Conservation (phyloP, 2,113 vertebrate genomes). For the Larimichthys crocea region DNA sequence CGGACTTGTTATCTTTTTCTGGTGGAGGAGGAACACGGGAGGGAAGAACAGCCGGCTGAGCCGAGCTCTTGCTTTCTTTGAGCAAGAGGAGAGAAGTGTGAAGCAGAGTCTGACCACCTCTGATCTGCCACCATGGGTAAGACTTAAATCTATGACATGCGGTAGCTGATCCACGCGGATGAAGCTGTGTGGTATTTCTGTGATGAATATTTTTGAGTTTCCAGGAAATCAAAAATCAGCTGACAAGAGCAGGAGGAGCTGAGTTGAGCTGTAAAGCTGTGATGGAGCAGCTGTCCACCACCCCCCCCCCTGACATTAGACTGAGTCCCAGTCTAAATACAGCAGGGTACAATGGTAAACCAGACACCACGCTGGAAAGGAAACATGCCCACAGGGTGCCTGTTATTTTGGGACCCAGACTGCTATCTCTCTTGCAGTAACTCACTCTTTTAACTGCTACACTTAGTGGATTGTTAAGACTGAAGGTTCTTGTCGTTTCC, state of each 20-base stretch:
- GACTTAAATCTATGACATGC: slow-evolving; percentile 37
- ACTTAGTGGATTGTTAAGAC: slow-evolving; percentile 10
- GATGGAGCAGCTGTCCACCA: slow-evolving; percentile 75
- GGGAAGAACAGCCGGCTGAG: slow-evolving; percentile 84
- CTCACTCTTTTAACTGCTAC: slow-evolving; percentile 46
- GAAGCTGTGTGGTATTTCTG: slow-evolving; percentile 20
- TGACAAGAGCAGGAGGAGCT: slow-evolving; percentile 56
- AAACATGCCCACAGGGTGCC: slow-evolving; percentile 66
- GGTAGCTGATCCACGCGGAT: not conserved
- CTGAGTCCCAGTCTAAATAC: slow-evolving; percentile 78
- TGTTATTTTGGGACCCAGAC: slow-evolving; percentile 77
- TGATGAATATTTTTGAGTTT: slow-evolving; percentile 59
- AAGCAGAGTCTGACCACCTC: slow-evolving; percentile 84
- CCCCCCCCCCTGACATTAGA: slow-evolving; percentile 60
- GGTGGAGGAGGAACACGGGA: slow-evolving; percentile 87
- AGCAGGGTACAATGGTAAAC: slow-evolving; percentile 81
- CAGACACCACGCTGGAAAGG: slow-evolving; percentile 73
- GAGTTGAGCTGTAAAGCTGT: slow-evolving; percentile 74
- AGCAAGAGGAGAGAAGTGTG: slow-evolving; percentile 88
- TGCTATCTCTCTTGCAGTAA: slow-evolving; percentile 50
- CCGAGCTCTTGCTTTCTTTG: slow-evolving; percentile 90
- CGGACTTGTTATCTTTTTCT: slow-evolving; percentile 89
- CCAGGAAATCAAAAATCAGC: slow-evolving; percentile 62
- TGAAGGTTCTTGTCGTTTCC: not conserved
- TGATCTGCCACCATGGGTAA: slow-evolving; percentile 95